phyloP scores from a whole-genome alignment of 2,113 vertebrate genomes.

The Sorex araneus region DNA sequence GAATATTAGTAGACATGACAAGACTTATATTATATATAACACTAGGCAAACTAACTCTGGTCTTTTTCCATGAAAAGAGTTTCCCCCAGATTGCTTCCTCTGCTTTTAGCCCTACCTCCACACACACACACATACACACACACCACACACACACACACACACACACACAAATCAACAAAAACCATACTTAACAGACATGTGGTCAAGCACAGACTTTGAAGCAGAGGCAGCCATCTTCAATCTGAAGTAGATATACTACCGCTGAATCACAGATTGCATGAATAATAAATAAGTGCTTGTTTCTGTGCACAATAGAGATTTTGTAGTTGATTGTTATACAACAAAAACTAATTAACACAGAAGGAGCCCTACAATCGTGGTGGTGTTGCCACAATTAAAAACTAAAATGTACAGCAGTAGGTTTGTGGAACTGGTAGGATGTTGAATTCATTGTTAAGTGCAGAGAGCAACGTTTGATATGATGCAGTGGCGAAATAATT shows the following conservation, averaged over 20 bases:
- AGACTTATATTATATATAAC: background rate
- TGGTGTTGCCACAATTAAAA: slow-evolving; percentile 58
- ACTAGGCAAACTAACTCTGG: background rate
- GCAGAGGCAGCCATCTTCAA: background rate
- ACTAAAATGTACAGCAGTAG: background rate
- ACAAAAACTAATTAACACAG: slow-evolving; percentile 52
- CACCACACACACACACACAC: too few relatives aligned
- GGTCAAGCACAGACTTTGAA: slow-evolving; percentile 23
- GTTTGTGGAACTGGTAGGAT: slow-evolving; percentile 44
- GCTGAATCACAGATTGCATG: slow-evolving; percentile 37
- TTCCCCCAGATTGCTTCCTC: background rate
- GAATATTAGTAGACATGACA: background rate
- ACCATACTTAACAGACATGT: slow-evolving; percentile 14
- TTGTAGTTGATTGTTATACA: slow-evolving; percentile 59
- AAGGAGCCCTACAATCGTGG: slow-evolving; percentile 38
- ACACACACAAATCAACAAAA: too few relatives aligned
- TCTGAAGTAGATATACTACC: slow-evolving; percentile 35
- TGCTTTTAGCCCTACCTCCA: background rate
- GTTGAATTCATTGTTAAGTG: slow-evolving; percentile 36
- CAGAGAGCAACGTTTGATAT: slow-evolving; percentile 17
- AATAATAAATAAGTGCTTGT: slow-evolving; percentile 54
- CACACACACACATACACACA: background rate
- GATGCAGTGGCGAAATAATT: slow-evolving; percentile 5
- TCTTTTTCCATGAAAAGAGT: background rate
- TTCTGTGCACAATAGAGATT: slow-evolving; percentile 31